Evolutionary conservation across 2,113 vertebrate genomes (phyloP).

Genomic region (Microcebus tavaratra): DNA sequence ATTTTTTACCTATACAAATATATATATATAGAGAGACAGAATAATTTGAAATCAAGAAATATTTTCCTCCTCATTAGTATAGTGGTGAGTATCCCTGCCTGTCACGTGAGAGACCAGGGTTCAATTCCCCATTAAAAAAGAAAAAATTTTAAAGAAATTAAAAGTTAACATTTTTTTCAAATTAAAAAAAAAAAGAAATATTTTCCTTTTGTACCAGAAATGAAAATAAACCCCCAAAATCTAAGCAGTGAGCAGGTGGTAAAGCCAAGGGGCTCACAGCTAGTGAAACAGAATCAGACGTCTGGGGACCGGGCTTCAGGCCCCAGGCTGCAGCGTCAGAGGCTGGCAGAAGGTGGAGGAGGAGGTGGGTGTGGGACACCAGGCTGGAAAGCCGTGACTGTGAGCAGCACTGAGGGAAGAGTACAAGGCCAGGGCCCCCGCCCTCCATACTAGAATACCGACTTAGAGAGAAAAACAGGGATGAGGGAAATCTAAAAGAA

Average conservation of each 20-base stretch:
- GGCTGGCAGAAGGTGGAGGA: background rate
- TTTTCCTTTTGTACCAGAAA: background rate
- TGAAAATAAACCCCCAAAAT: background rate
- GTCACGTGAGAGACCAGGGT: too few relatives aligned
- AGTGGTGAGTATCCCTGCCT: too few relatives aligned
- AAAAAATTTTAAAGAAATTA: too few relatives aligned
- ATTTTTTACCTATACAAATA: too few relatives aligned
- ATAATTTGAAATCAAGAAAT: slow-evolving; percentile 3
- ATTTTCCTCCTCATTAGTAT: background rate
- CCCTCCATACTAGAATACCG: background rate
- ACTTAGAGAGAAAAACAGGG: background rate
- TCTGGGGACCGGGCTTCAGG: background rate
- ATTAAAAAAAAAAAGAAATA: background rate
- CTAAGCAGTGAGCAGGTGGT: background rate
- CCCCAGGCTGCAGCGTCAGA: background rate
- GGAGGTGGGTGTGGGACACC: too few relatives aligned
- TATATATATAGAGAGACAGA: background rate
- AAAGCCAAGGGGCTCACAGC: background rate
- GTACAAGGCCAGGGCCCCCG: background rate
- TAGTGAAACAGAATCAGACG: background rate
- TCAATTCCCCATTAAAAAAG: too few relatives aligned
- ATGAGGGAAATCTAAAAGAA: background rate
- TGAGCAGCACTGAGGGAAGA: background rate
- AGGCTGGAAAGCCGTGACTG: background rate
- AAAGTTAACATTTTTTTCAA: too few relatives aligned